Evolutionary conservation across 1,140 invertebrate genomes (phyloP), one percentile per base, ranked within the genome.

Genomic region (Brachionus sp.): DNA sequence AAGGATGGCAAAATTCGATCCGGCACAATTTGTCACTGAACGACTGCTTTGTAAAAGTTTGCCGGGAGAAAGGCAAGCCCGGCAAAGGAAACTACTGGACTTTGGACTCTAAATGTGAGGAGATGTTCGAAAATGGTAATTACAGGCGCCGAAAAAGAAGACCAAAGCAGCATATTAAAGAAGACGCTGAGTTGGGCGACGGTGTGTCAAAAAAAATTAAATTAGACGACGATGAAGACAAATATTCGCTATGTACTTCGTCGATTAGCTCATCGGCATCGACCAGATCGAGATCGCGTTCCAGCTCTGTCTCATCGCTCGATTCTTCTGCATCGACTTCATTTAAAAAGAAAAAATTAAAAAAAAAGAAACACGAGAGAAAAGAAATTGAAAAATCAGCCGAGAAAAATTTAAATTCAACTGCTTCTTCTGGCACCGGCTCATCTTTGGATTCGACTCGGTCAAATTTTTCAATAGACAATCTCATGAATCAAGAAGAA

Each of bases 51-150:
- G 89, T 94, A 5, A 95, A 95, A 89, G 92, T 95, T 92, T 50
- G 94, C 94, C 86, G 94, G 92, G 82, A 83, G 42, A 83, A 83
- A 62, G 82, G 82, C 13, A 83, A 83, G 37, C 39, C 86, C 12
- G 88, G 91, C 13, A 92, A 92, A 87, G 91, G 91, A 0, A 92
- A 91, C 84, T 92, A 91, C 85, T 92, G 91, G 92, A 92, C 91
- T 1, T 85, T 91, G 84, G 94, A 95, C 90, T 92, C 94, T 0
- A 91, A 93, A 84, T 95, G 92, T 86, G 92, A 93, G 25, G 93
- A 97, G 85, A 98, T 98, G 95, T 98, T 98, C 87, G 95, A 98
- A 87, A 94, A 96, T 86, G 95, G 95, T 0, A 98, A 98, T 88
- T 98, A 92, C 89, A 86, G 91, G 37, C 91, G 94, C 77, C 90